These are phyloP conservation scores for Plemyria rubiginata DNA, from an alignment of 2,888 invertebrate genomes.

Conservation along the genomic window DNA sequence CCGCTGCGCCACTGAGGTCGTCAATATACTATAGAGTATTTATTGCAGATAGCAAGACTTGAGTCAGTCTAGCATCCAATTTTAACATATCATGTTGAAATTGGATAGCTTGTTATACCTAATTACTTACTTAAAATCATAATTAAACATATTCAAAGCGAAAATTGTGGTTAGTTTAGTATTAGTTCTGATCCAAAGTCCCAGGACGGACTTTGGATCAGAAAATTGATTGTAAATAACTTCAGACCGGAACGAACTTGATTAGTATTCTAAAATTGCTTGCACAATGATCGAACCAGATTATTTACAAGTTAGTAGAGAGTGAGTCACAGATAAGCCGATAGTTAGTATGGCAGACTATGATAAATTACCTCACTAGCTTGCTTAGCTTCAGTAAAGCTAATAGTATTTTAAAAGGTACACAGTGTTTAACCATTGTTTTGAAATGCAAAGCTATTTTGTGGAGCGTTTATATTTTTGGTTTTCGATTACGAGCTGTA, in stretches of 20 bases:
- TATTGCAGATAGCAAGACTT: too few species aligned
- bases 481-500: background rate
- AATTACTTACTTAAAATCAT: too few species aligned
- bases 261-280: conserved; percentile 56
- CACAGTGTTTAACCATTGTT: conserved; percentile 21
- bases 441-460: conserved; percentile 13
- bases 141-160: background rate
- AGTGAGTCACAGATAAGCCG: conserved; percentile 8
- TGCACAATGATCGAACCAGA: conserved; percentile 35
- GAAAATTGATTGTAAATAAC: conserved; percentile 42
- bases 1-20: too few species aligned
- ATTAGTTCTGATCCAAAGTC: too few species aligned
- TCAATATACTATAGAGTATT: too few species aligned
- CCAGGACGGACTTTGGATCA: conserved; percentile 7
- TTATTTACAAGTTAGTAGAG: conserved; percentile 14
- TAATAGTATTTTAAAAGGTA: conserved; percentile 27
- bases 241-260: conserved; percentile 41
- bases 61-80: too few species aligned
- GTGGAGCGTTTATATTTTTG: conserved; percentile 2
- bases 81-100: too few species aligned
- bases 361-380: conserved; percentile 34
- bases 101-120: too few species aligned
- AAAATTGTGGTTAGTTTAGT: background rate
- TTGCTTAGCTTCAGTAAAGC: conserved; percentile 18
- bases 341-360: conserved; percentile 15